phyloP scores from a whole-genome alignment of 2,113 vertebrate genomes.

The Nothocercus julius region DNA sequence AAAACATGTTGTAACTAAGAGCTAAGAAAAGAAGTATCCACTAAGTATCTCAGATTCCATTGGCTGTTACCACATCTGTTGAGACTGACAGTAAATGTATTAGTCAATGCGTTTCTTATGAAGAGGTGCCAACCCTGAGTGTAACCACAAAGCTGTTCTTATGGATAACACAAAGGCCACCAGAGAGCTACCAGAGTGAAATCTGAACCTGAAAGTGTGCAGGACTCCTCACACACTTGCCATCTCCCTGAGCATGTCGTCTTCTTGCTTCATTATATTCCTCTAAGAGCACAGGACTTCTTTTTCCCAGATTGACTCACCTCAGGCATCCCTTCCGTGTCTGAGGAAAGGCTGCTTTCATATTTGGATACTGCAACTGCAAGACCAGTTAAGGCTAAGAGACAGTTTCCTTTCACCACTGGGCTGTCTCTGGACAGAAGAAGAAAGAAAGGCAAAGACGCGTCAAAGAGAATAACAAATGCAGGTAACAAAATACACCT shows the following conservation, averaged over 20 bases:
- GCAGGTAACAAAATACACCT: background rate
- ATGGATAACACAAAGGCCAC: background rate
- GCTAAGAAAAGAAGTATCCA: background rate
- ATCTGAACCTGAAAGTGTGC: background rate
- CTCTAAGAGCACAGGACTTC: background rate
- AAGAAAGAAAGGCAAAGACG: background rate
- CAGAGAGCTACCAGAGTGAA: background rate
- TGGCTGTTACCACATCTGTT: background rate
- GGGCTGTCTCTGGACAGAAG: constrained; percentile 86
- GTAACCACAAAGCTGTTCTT: background rate
- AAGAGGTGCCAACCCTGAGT: background rate
- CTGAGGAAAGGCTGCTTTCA: constrained; percentile 86
- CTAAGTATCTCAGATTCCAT: background rate
- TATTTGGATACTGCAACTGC: constrained; percentile 87
- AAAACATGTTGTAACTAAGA: background rate
- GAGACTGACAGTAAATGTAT: background rate
- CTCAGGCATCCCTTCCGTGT: constrained; percentile 76
- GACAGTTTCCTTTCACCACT: constrained; percentile 93
- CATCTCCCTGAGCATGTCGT: background rate
- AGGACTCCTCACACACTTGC: background rate
- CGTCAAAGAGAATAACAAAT: background rate
- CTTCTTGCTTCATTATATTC: background rate
- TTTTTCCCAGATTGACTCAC: constrained; percentile 72
- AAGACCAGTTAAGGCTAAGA: constrained; percentile 91
- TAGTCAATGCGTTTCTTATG: background rate